Base-by-base conservation (phyloP, 64 coral and sea anemone genomes). In the Montipora sp. region DNA sequence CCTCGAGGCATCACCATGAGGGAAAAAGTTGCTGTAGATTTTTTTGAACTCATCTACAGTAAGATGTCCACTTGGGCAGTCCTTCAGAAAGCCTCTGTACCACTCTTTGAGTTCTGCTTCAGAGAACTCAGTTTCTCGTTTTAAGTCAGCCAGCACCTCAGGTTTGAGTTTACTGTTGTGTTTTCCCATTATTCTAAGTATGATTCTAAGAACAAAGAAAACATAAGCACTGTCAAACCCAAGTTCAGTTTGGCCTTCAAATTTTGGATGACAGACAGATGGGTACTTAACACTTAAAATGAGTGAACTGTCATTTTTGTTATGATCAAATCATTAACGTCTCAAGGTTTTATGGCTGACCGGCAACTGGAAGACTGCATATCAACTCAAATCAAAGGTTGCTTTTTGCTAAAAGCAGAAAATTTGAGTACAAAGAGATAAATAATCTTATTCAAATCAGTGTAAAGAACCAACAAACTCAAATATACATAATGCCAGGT, bases 91-190 rank as follows among this genome's bases (percentile, higher is more conserved):
- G 16, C 90, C 94, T 75, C 91, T 92, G 83, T 95, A 95, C 80
- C 90, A 95, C n/a, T 91, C 94, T 51, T 95, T 90, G 63, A 95
- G 90, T 65, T 95, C 94, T 3, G 72, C 76, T 18, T 95, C 89
- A 47, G 75, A 75, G 61, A 95, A 95, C 57, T 87, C 79, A 5
- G 94, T 95, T 73, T 84, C 78, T 22, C 72, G 47, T 76, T 79
- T 87, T 15, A 95, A 79, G 48, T 95, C 94, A 12, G 75, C 89
- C n/a, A 95, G 59, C 47, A 92, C 89, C 51, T 91, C 89, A 15
- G 94, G 94, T 89, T 95, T 95, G 18, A 95, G 84, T 75, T 95
- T 95, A 57, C 94, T 95, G 60, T 92, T 87, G 61, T 95, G 89
- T 83, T 95, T 95, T 24, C 94, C 94, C 94, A 95, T 95, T 75